A percentile compares a stretch with the other conserved stretches of the same genome.
Conservation (phyloP, 1,140 invertebrate genomes). For the Conopomorpha cramerella region DNA sequence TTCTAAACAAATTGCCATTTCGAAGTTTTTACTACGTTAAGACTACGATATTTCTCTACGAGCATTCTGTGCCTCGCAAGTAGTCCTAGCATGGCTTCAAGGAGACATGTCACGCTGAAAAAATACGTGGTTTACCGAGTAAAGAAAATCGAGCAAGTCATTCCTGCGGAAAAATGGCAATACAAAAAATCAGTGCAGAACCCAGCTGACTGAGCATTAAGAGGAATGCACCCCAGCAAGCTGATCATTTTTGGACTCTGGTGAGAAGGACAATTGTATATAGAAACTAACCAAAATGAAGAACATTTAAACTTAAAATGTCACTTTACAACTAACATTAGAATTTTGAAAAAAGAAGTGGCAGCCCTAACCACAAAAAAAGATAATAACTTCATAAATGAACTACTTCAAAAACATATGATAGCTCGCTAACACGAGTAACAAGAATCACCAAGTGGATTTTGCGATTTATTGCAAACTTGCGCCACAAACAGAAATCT, state of each 20-base stretch:
- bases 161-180: neutral
- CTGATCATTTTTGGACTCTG: slow-evolving; percentile 7
- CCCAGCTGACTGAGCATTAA: slow-evolving; percentile 2
- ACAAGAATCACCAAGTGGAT: slow-evolving; percentile 6
- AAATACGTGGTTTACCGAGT: neutral
- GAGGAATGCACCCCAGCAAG: slow-evolving; percentile 11
- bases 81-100: slow-evolving; percentile 31
- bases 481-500: slow-evolving; percentile 3
- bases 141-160: neutral
- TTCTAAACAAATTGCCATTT: slow-evolving; percentile 6
- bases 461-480: slow-evolving; percentile 3
- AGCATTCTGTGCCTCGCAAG: slow-evolving; percentile 42
- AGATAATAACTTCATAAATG: slow-evolving; percentile 3
- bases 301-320: neutral
- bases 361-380: neutral
- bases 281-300: neutral
- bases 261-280: slow-evolving; percentile 10
- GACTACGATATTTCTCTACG: slow-evolving; percentile 9
- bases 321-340: too few relatives aligned
- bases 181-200: neutral
- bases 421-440: slow-evolving; percentile 5
- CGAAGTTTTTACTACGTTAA: slow-evolving; percentile 9
- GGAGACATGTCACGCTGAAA: neutral
- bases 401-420: slow-evolving; percentile 5
- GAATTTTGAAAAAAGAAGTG: neutral